phyloP scores from a whole-genome alignment of 2,797 vertebrate genomes.

The Channa striata region DNA sequence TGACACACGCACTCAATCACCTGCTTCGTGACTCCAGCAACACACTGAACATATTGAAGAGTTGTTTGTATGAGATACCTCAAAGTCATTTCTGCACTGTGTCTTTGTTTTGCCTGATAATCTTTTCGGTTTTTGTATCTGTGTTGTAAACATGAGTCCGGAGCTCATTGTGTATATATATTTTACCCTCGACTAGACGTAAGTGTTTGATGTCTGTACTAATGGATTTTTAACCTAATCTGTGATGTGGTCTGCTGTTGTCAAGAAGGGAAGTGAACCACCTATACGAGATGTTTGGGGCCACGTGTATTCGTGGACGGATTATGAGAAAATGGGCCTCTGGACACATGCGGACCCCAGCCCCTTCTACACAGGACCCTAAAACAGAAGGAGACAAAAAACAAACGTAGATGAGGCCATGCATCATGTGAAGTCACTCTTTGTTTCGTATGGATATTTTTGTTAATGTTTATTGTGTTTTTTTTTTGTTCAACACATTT shows the following conservation, averaged over 20 bases:
- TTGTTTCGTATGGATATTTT: too few species aligned
- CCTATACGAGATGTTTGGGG: slow-evolving; percentile 58
- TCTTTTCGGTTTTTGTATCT: slow-evolving; percentile 48
- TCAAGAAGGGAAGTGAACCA: slow-evolving; percentile 56
- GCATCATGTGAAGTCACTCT: too few species aligned
- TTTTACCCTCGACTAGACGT: slow-evolving; percentile 37
- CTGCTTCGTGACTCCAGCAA: slow-evolving; percentile 46
- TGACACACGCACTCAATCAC: slow-evolving; percentile 15
- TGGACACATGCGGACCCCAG: too few species aligned
- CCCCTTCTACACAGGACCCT: too few species aligned
- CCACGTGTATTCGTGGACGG: slow-evolving; percentile 24
- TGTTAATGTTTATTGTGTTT: too few species aligned
- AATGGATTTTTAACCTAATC: slow-evolving; percentile 59
- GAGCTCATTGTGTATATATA: slow-evolving; percentile 34
- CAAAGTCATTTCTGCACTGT: slow-evolving; percentile 68
- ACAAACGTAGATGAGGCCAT: too few species aligned
- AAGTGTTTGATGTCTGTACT: slow-evolving; percentile 70
- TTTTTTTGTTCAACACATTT: too few species aligned
- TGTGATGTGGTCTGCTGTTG: slow-evolving; percentile 52
- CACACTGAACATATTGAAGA: slow-evolving; percentile 65
- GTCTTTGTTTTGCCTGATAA: slow-evolving; percentile 51
- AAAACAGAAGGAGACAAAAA: too few species aligned
- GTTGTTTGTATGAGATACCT: slow-evolving; percentile 70
- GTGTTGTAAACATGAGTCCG: slow-evolving; percentile 40
- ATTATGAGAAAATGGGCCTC: too few species aligned